Evolutionary conservation across 2,113 vertebrate species (phyloP), one percentile per base, ranked within the genome.

Genomic region (Chlorocebus sabaeus): DNA sequence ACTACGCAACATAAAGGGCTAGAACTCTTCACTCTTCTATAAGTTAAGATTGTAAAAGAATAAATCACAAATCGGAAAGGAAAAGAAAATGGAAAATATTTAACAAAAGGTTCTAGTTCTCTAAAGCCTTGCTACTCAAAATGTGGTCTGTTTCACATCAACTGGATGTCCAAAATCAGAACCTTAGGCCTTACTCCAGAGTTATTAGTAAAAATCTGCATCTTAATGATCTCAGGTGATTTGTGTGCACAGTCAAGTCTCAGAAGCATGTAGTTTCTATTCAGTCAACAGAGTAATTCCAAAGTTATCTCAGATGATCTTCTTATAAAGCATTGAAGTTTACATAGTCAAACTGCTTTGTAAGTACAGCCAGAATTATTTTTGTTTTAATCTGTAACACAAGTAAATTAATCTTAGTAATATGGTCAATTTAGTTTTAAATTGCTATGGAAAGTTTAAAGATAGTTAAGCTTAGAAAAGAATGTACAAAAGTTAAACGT

Each of bases 371-470:
- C 32, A 23, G 12, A 78, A 90, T 95, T 68, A 94, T 35, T 92
- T 91, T 64, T 73, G 12, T 96, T 96, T 88, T 35, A 92, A 14
- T 92, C 20, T 96, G 14, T 5, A 76, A 80, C 25, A 45, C 40
- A 83, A 72, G 8, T 95, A 52, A 87, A 89, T 86, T 94, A 57
- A 61, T 6, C 10, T 92, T 30, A 40, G 72, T 76, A 82, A 20
- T 73, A 92, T 35, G 30, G 14, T 87, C 45, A 73, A 83, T 70
- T 92, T 89, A 91, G 52, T 67, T 87, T 95, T 90, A 91, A 92
- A 93, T 93, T 92, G 48, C 57, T 55, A 10, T 30, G 89, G 25
- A 55, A 92, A 84, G 50, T 40, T 85, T 50, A 52, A 81, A 73
- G 14, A 30, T 57, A 86, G 81, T 70, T 76, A 72, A 45, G 12